These are phyloP conservation scores for Eulemur coronatus DNA, from an alignment of 2,797 vertebrate genomes.

Conservation along the genomic window DNA sequence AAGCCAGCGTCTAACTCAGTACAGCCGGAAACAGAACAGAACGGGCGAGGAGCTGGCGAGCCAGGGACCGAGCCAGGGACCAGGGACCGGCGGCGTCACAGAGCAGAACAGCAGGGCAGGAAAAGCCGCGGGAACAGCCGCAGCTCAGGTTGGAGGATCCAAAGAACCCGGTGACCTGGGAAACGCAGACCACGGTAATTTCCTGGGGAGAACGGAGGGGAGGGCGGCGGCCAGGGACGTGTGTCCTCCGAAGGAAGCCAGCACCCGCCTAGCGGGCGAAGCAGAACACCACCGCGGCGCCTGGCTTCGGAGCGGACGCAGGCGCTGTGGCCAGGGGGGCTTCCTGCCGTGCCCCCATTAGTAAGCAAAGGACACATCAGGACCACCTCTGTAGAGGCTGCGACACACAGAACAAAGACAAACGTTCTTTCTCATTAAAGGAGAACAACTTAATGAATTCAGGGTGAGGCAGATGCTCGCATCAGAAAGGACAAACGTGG, in stretches of 20 bases:
- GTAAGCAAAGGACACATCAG: rapidly evolving
- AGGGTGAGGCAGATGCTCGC: neutral
- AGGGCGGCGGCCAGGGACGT: too few relatives aligned
- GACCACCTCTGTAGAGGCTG: rapidly evolving
- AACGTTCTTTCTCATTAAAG: neutral
- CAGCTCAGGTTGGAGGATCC: neutral
- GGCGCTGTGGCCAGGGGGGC: neutral
- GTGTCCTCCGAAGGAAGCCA: neutral
- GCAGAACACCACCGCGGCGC: neutral
- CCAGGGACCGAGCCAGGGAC: too few relatives aligned
- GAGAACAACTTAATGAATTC: neutral
- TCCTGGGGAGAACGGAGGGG: too few relatives aligned
- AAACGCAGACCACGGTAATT: neutral
- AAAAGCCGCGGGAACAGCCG: neutral
- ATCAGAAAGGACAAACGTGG: too few relatives aligned
- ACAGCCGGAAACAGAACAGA: neutral
- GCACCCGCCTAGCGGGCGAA: neutral
- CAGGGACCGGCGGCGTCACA: too few relatives aligned
- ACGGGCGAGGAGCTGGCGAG: too few relatives aligned
- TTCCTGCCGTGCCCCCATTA: rapidly evolving
- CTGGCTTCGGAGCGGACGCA: neutral
- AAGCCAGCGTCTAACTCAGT: neutral
- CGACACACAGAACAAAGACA: too few relatives aligned
- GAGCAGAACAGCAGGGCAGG: too few relatives aligned
- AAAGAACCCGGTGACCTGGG: neutral